Base-by-base conservation (phyloP, 2,888 invertebrate species). In the Nomada ferruginata region DNA sequence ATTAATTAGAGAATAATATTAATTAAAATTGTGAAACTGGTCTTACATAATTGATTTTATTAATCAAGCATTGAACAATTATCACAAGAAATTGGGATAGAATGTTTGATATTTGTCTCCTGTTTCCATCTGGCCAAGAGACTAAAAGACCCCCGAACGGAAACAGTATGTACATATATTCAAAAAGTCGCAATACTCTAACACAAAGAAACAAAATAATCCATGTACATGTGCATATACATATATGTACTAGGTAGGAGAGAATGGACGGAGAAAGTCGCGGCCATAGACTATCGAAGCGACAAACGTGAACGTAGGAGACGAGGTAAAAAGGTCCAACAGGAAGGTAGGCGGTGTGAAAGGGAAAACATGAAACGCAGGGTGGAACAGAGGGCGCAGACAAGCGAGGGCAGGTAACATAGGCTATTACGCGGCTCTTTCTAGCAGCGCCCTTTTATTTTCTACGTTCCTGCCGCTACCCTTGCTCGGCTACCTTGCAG, bases 341-440 rank as follows among this genome's bases (percentile, higher is more conserved):
- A 64, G 68, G 75, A 64, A 75, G 79, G 68, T 23, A 42, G 15
- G 29, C 52, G 72, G 50, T 57, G 60, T 60, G 80, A 75, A 79
- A 81, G 79, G 64, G 75, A 78, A 83, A 80, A 61, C 80, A 80
- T 50, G 70, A 76, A 74, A 73, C 66, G 77, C 15, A 52, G 70
- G 52, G 23, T n/a, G 74, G 60, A 57, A 57, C 47, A 29, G 71
- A 77, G 76, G 71, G 57, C 71, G 72, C 44, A 61, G 79, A 75
- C 68, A 77, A 15, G 73, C 55, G 10, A 52, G 83, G 73, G 63
- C 89, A 86, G 87, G 88, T 89, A 90, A 89, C 89, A 83, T 75
- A 80, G 83, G 85, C 86, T 89, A 89, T 90, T 90, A 90, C 85
- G 86, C 65, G 79, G 84, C 85, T 87, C 88, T 89, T 90, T 89